Evolutionary conservation across 2,797 vertebrate species (phyloP).

Genomic region (Tiaroga cobitis): DNA sequence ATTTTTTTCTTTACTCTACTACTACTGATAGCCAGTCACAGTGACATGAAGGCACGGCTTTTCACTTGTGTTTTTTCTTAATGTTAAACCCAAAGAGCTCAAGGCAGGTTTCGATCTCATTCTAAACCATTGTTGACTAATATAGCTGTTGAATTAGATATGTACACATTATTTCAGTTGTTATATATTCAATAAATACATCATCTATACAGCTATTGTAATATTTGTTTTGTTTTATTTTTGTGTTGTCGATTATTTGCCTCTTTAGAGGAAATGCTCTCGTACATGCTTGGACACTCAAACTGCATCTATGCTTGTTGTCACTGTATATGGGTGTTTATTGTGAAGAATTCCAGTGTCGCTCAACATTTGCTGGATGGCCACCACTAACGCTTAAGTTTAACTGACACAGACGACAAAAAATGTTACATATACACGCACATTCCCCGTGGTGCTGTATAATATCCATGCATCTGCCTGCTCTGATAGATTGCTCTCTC

Average conservation of each 20-base stretch:
- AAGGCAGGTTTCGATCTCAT: background rate
- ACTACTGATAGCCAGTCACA: background rate
- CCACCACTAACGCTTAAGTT: slow-evolving; percentile 47
- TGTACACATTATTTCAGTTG: background rate
- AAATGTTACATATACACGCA: slow-evolving; percentile 13
- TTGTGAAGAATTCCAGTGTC: background rate
- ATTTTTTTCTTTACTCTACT: background rate
- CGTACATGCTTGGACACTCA: slow-evolving; percentile 3
- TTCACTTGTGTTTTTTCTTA: background rate
- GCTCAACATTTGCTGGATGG: slow-evolving; percentile 44
- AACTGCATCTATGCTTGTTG: background rate
- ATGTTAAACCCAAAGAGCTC: background rate
- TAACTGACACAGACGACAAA: slow-evolving; percentile 51
- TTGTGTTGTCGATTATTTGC: background rate
- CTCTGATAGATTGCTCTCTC: slow-evolving; percentile 51
- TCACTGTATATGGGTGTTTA: background rate
- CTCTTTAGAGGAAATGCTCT: slow-evolving; percentile 6
- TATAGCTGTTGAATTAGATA: background rate
- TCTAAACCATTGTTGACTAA: background rate
- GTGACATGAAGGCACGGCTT: background rate
- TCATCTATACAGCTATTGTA: background rate
- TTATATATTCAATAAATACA: background rate
- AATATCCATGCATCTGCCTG: slow-evolving; percentile 49
- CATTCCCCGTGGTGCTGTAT: slow-evolving; percentile 34
- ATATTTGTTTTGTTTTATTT: background rate